Conservation (phyloP, 2,797 vertebrate genomes). For the Anolis apletophallus region DNA sequence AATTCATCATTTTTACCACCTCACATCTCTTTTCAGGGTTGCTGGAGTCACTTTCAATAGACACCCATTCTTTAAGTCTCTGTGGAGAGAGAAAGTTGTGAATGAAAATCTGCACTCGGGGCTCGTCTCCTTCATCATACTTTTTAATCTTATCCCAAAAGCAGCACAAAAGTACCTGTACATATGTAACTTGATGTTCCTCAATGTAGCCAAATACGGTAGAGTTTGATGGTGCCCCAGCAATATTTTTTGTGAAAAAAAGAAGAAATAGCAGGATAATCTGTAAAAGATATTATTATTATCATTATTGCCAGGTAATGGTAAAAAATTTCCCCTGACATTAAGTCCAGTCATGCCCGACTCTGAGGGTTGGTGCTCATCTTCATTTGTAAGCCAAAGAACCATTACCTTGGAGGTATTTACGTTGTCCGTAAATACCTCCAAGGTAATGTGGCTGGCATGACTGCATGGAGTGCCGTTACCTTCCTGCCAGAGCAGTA, state of each 20-base stretch:
- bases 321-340: too few relatives aligned
- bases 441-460: too few relatives aligned
- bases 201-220: conserved; percentile 66
- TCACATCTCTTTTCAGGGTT: conserved; percentile 37
- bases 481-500: too few relatives aligned
- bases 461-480: too few relatives aligned
- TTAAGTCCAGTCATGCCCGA: too few relatives aligned
- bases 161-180: conserved; percentile 58
- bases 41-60: conserved; percentile 66
- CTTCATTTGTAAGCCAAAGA: too few relatives aligned
- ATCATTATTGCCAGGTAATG: too few relatives aligned
- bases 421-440: too few relatives aligned
- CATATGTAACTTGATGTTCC: conserved; percentile 68
- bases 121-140: neutral
- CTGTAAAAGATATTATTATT: neutral
- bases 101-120: neutral
- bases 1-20: conserved; percentile 38
- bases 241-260: neutral
- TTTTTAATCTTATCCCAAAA: neutral
- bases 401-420: too few relatives aligned
- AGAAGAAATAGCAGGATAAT: neutral
- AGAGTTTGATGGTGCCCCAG: neutral
- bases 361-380: too few relatives aligned
- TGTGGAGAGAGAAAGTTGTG: conserved; percentile 29
- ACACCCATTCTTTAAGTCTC: conserved; percentile 72